A percentile compares a stretch with the other conserved stretches of the same genome.
Conservation (phyloP, 2,888 invertebrate species). For the Aleiodes alternator region DNA sequence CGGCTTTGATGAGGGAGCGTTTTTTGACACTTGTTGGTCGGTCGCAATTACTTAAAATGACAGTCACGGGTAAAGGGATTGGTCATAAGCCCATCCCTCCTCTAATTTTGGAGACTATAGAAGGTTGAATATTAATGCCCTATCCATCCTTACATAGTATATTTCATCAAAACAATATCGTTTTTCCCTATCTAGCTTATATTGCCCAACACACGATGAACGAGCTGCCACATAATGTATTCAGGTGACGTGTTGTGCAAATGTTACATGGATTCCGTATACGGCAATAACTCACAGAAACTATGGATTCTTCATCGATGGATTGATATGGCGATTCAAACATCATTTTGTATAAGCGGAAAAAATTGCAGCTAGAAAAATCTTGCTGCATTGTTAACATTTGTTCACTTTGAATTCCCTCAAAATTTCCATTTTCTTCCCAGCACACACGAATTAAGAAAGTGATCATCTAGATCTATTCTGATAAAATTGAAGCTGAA, state of each 20-base stretch:
- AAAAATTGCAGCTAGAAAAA: too few relatives aligned
- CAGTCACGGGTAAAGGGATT: neutral
- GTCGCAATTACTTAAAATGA: neutral
- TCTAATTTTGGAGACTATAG: neutral
- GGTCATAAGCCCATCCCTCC: neutral
- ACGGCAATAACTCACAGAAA: neutral
- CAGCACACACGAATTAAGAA: too few relatives aligned
- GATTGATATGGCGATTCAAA: too few relatives aligned
- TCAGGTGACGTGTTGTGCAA: neutral
- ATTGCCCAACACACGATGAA: neutral
- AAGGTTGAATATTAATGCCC: constrained; percentile 1
- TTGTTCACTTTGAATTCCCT: too few relatives aligned
- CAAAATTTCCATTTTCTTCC: too few relatives aligned
- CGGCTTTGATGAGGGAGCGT: neutral
- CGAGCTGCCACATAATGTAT: neutral
- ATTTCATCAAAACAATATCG: neutral
- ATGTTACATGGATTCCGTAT: neutral
- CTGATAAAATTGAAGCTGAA: too few relatives aligned
- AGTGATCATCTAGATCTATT: too few relatives aligned
- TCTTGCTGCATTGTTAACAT: too few relatives aligned
- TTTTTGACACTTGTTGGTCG: neutral
- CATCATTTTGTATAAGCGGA: too few relatives aligned
- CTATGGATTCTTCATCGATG: neutral
- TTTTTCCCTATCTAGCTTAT: neutral
- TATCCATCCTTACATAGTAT: neutral